phyloP scores from a whole-genome alignment of 2,888 invertebrate genomes.

The Pediacus dermestoides region DNA sequence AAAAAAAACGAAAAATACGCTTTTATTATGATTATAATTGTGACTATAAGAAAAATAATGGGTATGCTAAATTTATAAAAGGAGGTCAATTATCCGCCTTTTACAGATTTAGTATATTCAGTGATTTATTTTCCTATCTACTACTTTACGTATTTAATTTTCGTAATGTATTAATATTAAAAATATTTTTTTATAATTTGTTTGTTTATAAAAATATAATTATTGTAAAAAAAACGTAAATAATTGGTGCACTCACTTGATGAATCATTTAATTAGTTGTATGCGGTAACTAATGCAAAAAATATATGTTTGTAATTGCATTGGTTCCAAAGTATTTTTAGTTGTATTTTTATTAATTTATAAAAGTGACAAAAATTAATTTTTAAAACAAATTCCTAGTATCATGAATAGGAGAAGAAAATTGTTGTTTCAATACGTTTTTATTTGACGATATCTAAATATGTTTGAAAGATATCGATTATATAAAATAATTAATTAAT shows the following conservation, averaged over 20 bases:
- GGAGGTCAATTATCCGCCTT: too few species aligned
- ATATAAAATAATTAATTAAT: slow-evolving; percentile 19
- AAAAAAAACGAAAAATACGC: neutral
- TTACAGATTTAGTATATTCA: too few species aligned
- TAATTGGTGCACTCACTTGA: neutral
- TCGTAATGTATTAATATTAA: neutral
- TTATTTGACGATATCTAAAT: slow-evolving; percentile 40
- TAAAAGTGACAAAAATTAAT: too few species aligned
- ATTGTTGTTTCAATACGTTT: slow-evolving; percentile 13
- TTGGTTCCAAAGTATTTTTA: too few species aligned
- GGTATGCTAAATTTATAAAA: too few species aligned
- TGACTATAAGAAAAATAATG: too few species aligned
- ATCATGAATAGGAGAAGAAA: slow-evolving; percentile 8
- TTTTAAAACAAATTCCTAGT: slow-evolving; percentile 17
- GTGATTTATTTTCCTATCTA: too few species aligned
- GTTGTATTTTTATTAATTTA: too few species aligned
- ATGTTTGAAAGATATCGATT: slow-evolving; percentile 41
- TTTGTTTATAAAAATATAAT: neutral
- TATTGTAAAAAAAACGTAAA: slow-evolving; percentile 10
- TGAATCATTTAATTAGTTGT: slow-evolving; percentile 17
- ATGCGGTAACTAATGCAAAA: slow-evolving; percentile 11
- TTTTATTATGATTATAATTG: too few species aligned
- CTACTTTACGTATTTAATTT: too few species aligned
- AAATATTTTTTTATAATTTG: neutral
- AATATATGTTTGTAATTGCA: slow-evolving; percentile 29